Percentiles rank a stretch among this genome's conserved stretches.
Conservation (phyloP, 1,140 invertebrate species). For the Lamellibrachia luymesi region DNA sequence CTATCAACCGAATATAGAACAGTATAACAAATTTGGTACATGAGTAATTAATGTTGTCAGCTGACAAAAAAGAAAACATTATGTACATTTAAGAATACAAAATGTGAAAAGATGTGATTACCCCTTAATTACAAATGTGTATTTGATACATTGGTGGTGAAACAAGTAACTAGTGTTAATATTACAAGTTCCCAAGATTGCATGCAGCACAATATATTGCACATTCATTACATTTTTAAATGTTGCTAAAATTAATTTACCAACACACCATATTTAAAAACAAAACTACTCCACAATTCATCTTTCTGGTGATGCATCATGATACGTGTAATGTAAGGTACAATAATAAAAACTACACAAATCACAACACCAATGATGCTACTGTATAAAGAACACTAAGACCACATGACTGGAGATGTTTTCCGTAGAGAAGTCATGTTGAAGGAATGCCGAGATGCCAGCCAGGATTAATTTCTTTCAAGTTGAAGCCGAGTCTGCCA, state of each 20-base stretch:
- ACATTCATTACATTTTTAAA: not conserved
- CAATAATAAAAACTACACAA: too few species aligned
- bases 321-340: too few species aligned
- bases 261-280: too few species aligned
- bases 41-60: too few species aligned
- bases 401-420: too few species aligned
- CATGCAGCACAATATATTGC: not conserved
- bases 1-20: not conserved
- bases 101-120: not conserved
- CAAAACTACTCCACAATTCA: not conserved
- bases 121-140: not conserved
- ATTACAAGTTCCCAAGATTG: not conserved
- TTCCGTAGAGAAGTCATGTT: too few species aligned
- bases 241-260: not conserved
- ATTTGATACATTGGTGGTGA: not conserved
- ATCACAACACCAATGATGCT: too few species aligned
- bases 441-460: too few species aligned
- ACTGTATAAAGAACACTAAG: too few species aligned
- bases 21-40: not conserved
- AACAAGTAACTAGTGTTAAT: not conserved
- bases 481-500: too few species aligned
- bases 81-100: not conserved
- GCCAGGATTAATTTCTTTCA: too few species aligned
- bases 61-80: not conserved
- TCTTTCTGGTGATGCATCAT: too few species aligned